Base-by-base conservation (phyloP, 2,888 invertebrate species). In the Xylophagus ater region DNA sequence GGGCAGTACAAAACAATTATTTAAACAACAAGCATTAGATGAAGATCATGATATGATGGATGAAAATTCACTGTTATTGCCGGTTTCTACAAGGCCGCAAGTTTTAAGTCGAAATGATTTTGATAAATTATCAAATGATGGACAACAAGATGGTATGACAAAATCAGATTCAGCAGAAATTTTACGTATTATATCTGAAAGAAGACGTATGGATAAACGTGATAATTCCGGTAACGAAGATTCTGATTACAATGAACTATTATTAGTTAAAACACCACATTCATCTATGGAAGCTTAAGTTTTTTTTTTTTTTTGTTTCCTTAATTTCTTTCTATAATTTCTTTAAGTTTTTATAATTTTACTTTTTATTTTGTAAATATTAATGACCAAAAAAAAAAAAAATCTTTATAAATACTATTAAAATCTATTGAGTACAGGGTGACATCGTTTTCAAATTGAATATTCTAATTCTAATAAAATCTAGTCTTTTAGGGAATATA, bases 11-110 rank as follows among this genome's bases (percentile, higher is more conserved):
- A 74, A 71, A 49, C 71, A 73, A 53, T 58, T 73, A 9, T 73
- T 73, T 52, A 73, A 72, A 51, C 72, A 73, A 47, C 62, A 67
- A 47, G 71, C 72, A 0, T 62, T 72, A 41, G 73, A 73, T 45
- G 72, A 72, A 48, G 62, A 70, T 44, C 59, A 58, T 28, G 63
- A 65, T 45, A 60, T 66, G 40, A n/a, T n/a, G 7, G 71, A 71
- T 49, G 72, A 72, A 49, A 69, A 62, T 23, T 67, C 70, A 31
- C 60, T 71, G 49, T 52, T 72, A 33, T 45, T 67, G 46, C 66
- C 67, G 6, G 47, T 47, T 30, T 25, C 42, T 7, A 35, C 45
- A 17, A 44, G 42, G 30, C 25, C 40, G 25, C 39, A 31, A 32
- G 19, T 28, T 38, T 18, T 12, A 8, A 14, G n/a, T 8, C 25